Percentiles rank a stretch among this genome's conserved stretches.
Evolutionary conservation across 2,113 vertebrate genomes (phyloP).

Genomic region (Cebus imitator): DNA sequence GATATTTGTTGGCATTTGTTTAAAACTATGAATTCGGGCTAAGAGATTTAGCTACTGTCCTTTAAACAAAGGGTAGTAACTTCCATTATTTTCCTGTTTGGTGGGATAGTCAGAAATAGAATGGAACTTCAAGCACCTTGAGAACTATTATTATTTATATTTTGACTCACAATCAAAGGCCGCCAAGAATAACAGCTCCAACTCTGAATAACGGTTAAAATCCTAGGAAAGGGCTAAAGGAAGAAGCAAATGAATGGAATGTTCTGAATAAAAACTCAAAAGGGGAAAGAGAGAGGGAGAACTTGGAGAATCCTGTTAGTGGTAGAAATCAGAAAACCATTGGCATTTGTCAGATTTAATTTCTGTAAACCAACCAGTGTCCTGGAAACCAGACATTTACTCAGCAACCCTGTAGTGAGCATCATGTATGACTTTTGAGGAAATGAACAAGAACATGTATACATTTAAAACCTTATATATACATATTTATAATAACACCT

Average conservation of each 20-base stretch:
- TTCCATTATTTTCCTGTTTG: neutral
- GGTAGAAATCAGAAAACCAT: neutral
- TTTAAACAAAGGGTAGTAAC: neutral
- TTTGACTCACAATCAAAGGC: neutral
- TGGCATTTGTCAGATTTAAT: neutral
- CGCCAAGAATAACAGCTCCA: neutral
- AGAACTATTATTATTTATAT: neutral
- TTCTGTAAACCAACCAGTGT: neutral
- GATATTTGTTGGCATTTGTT: neutral
- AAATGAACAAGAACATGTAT: neutral
- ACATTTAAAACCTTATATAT: neutral
- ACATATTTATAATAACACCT: neutral
- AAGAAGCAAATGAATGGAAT: neutral
- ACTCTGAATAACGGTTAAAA: neutral
- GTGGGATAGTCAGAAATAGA: neutral
- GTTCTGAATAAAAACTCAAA: neutral
- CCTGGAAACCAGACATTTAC: neutral
- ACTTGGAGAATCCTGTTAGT: neutral
- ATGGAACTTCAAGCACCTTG: neutral
- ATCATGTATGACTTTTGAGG: neutral
- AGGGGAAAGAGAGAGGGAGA: neutral
- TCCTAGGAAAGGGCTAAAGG: neutral
- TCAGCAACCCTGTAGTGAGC: neutral
- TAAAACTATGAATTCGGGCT: constrained; percentile 45
- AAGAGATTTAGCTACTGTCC: neutral